phyloP scores from a whole-genome alignment of 2,888 invertebrate species.

The Folsomia candida region DNA sequence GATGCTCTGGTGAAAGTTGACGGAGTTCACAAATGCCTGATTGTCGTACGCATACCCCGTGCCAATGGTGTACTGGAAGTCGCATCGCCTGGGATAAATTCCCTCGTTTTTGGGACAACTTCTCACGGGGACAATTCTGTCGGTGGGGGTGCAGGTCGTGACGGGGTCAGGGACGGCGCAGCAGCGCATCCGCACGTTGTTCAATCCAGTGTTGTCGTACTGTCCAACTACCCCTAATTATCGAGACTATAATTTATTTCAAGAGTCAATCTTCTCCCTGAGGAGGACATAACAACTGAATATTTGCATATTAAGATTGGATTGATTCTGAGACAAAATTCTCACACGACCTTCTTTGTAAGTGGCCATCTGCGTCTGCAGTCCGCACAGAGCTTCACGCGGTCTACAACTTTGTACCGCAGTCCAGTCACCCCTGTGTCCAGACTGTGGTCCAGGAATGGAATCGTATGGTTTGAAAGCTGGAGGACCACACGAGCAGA shows the following conservation, averaged over 20 bases:
- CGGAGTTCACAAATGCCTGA: background rate
- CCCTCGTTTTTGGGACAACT: constrained; percentile 28
- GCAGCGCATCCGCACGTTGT: constrained; percentile 33
- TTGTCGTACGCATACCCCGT: constrained; percentile 9
- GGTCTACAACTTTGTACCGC: constrained; percentile 24
- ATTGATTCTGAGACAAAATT: background rate
- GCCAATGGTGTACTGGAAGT: constrained; percentile 25
- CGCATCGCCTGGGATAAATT: constrained; percentile 23
- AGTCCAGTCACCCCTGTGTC: constrained; percentile 38
- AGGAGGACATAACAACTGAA: background rate
- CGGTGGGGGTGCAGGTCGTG: constrained; percentile 21
- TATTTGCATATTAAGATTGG: background rate
- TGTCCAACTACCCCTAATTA: constrained; percentile 19
- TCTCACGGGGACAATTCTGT: constrained; percentile 17
- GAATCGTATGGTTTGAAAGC: constrained; percentile 34
- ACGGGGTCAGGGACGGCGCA: constrained; percentile 31
- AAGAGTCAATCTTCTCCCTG: background rate
- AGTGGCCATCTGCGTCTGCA: constrained; percentile 36
- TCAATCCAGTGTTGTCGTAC: constrained; percentile 37
- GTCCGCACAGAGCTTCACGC: constrained; percentile 36
- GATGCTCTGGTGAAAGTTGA: constrained; percentile 39
- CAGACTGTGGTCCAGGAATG: constrained; percentile 23
- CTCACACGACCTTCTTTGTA: constrained; percentile 21
- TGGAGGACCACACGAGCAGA: constrained; percentile 37
- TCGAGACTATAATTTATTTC: background rate